Percentiles rank a stretch among this genome's conserved stretches.
Conservation (phyloP, 2,888 invertebrate species). For the Tetragonisca angustula region DNA sequence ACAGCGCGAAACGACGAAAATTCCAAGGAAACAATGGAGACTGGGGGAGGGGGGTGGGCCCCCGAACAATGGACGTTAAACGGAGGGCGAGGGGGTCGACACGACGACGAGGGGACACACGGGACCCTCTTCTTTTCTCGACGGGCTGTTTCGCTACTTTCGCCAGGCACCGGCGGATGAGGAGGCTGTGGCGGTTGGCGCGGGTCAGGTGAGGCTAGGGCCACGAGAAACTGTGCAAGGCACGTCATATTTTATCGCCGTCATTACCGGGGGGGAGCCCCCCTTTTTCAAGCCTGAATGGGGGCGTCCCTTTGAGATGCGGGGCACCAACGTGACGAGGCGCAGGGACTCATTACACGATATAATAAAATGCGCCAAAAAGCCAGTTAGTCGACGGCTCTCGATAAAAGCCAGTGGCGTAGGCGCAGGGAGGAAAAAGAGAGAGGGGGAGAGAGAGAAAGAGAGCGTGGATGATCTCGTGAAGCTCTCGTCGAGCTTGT, state of each 20-base stretch:
- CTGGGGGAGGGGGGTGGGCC: background rate
- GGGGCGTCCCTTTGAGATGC: constrained; percentile 73
- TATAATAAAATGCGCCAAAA: constrained; percentile 79
- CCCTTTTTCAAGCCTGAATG: constrained; percentile 55
- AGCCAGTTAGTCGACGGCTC: constrained; percentile 74
- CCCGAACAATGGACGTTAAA: constrained; percentile 7
- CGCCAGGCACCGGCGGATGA: background rate
- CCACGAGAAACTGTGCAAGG: constrained; percentile 43
- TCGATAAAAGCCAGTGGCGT: constrained; percentile 69
- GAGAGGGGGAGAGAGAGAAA: background rate
- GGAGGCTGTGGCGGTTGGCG: constrained; percentile 11
- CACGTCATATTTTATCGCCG: constrained; percentile 76
- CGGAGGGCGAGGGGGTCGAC: constrained; percentile 10
- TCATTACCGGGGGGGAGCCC: constrained; percentile 65
- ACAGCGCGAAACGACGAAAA: constrained; percentile 33
- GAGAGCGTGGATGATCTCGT: background rate
- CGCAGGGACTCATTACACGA: constrained; percentile 76
- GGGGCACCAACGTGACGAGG: constrained; percentile 71
- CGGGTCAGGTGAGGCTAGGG: constrained; percentile 46
- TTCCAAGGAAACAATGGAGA: constrained; percentile 8
- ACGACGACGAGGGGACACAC: background rate
- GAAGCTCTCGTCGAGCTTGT: no score
- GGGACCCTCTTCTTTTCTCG: constrained; percentile 10
- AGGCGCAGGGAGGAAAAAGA: constrained; percentile 7
- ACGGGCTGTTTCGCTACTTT: constrained; percentile 16